Percentiles rank a stretch among this genome's conserved stretches.
Conservation (phyloP, 2,797 vertebrate species). For the Rhinichthys osculus region DNA sequence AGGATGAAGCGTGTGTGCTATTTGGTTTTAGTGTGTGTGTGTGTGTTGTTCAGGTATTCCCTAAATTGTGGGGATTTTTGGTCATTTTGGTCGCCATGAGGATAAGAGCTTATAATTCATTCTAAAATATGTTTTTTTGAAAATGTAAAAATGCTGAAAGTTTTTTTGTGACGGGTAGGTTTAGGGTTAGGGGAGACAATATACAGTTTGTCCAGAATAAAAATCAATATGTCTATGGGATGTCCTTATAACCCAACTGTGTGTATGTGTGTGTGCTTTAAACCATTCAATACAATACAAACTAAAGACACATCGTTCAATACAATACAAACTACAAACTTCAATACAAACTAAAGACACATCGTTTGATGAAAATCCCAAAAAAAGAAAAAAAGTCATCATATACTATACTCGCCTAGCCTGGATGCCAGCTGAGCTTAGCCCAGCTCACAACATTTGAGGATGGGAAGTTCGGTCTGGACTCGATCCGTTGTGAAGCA, state of each 20-base stretch:
- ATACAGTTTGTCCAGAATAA: not conserved
- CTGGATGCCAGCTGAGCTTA: too few species aligned
- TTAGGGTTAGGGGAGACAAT: not conserved
- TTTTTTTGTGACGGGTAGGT: not conserved
- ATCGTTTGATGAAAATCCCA: too few species aligned
- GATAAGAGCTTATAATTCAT: not conserved
- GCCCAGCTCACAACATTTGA: too few species aligned
- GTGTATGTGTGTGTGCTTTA: not conserved
- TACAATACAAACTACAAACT: not conserved
- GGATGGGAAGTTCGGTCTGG: too few species aligned
- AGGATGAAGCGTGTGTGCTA: constrained; percentile 19
- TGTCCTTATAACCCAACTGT: too few species aligned
- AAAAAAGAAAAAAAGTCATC: too few species aligned
- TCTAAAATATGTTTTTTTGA: not conserved
- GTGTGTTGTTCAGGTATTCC: too few species aligned
- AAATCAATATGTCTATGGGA: too few species aligned
- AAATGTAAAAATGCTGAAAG: not conserved
- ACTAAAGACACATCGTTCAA: not conserved
- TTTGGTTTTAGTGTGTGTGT: not conserved
- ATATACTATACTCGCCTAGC: too few species aligned
- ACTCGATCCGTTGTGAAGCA: too few species aligned
- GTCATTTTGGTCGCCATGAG: not conserved
- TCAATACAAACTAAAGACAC: not conserved
- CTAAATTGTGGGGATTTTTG: not conserved
- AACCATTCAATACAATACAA: not conserved